phyloP scores from a whole-genome alignment of 1,140 invertebrate genomes.

The Cherax quadricarinatus region DNA sequence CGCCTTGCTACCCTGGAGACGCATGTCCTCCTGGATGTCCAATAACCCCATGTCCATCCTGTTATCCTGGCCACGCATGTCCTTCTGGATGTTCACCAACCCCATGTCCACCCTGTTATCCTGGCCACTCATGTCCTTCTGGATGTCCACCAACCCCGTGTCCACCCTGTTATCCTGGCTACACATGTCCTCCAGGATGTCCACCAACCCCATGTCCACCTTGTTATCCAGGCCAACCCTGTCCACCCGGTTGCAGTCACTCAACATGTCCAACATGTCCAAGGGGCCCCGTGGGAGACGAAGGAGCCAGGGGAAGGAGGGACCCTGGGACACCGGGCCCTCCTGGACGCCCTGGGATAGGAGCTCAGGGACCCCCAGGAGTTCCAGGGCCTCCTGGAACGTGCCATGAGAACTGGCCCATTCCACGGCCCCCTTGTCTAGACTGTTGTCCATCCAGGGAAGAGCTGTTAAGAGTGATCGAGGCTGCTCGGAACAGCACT shows the following conservation, averaged over 20 bases:
- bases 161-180: not conserved
- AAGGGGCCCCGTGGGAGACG: not conserved
- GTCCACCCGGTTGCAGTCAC: slow-evolving; percentile 20
- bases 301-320: not conserved
- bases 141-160: not conserved
- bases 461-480: not conserved
- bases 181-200: not conserved
- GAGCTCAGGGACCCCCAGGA: slow-evolving; percentile 1
- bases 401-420: not conserved
- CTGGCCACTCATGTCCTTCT: not conserved
- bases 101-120: slow-evolving; percentile 19
- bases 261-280: slow-evolving; percentile 9
- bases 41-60: slow-evolving; percentile 35
- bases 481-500: not conserved
- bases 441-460: not conserved
- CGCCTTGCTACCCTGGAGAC: slow-evolving; percentile 31
- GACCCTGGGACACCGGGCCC: not conserved
- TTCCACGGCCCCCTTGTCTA: not conserved
- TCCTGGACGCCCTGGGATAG: slow-evolving; percentile 6
- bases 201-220: slow-evolving; percentile 22
- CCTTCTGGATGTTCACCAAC: slow-evolving; percentile 1
- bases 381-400: slow-evolving; percentile 26
- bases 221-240: slow-evolving; percentile 23
- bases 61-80: not conserved
- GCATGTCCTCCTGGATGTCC: slow-evolving; percentile 29